A percentile compares a stretch with the other conserved stretches of the same genome.
phyloP scores from a whole-genome alignment of 2,797 vertebrate species.

The Diceros bicornis region DNA sequence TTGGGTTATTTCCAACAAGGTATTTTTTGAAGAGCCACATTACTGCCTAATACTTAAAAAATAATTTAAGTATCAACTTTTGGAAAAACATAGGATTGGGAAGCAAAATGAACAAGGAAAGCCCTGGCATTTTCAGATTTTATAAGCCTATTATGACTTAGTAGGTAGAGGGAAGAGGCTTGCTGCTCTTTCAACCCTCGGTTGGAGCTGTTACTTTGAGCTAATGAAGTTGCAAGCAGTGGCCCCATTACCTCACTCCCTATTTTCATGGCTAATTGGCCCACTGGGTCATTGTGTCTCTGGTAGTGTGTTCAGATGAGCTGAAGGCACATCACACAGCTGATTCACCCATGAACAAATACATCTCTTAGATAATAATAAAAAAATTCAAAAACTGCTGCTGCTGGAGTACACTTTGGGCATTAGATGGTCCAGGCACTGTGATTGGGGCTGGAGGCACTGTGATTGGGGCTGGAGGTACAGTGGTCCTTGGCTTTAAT shows the following conservation, averaged over 20 bases:
- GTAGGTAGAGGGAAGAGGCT: conserved; percentile 9
- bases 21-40: not conserved
- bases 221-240: conserved; percentile 54
- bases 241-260: conserved; percentile 51
- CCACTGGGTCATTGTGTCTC: conserved; percentile 50
- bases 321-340: not conserved
- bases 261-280: conserved; percentile 51
- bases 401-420: not conserved
- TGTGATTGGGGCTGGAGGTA: not conserved
- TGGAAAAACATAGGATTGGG: not conserved
- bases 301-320: not conserved
- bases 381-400: not conserved
- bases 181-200: conserved; percentile 7
- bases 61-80: conserved; percentile 31
- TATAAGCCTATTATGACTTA: conserved; percentile 7
- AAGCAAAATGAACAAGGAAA: conserved; percentile 50
- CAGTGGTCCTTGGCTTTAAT: not conserved
- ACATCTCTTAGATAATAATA: not conserved
- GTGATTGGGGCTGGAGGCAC: not conserved
- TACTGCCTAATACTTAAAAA: not conserved
- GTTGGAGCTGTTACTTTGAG: conserved; percentile 30
- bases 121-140: not conserved
- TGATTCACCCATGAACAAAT: not conserved
- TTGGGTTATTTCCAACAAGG: conserved; percentile 22
- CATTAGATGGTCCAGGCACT: not conserved